Evolutionary conservation across 2,888 invertebrate species (phyloP).

Genomic region (Brachypalpus laphriformis): DNA sequence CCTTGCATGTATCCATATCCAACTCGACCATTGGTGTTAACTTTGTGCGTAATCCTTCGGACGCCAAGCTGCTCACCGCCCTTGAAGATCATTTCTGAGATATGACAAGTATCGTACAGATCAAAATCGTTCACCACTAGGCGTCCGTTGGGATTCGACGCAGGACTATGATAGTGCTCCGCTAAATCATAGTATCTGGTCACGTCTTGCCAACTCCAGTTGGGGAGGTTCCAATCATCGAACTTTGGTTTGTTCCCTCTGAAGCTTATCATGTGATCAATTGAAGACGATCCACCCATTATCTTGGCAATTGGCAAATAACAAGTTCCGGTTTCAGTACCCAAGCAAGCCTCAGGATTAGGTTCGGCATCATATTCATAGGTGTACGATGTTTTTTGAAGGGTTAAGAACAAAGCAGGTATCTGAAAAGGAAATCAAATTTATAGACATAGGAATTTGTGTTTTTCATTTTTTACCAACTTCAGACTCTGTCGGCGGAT

Average conservation of each 20-base stretch:
- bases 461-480: conserved; percentile 71
- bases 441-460: background rate
- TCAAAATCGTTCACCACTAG: conserved; percentile 82
- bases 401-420: conserved; percentile 75
- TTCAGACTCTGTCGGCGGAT: conserved; percentile 82
- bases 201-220: conserved; percentile 90
- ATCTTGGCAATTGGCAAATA: conserved; percentile 85
- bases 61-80: conserved; percentile 84
- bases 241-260: conserved; percentile 87
- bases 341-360: conserved; percentile 76
- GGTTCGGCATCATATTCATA: conserved; percentile 78
- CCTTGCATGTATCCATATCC: conserved; percentile 84
- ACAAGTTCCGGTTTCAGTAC: conserved; percentile 79
- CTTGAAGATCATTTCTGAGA: conserved; percentile 78
- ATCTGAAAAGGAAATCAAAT: conserved; percentile 73
- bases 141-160: conserved; percentile 78
- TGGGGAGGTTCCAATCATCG: conserved; percentile 87
- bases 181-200: conserved; percentile 92
- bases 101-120: conserved; percentile 72
- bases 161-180: conserved; percentile 76
- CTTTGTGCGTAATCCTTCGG: conserved; percentile 77
- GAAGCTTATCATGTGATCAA: conserved; percentile 87
- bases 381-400: conserved; percentile 76
- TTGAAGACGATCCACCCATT: conserved; percentile 87
- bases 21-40: conserved; percentile 82